Base-by-base conservation (phyloP, 2,888 invertebrate species). In the Helicoverpa assulta region DNA sequence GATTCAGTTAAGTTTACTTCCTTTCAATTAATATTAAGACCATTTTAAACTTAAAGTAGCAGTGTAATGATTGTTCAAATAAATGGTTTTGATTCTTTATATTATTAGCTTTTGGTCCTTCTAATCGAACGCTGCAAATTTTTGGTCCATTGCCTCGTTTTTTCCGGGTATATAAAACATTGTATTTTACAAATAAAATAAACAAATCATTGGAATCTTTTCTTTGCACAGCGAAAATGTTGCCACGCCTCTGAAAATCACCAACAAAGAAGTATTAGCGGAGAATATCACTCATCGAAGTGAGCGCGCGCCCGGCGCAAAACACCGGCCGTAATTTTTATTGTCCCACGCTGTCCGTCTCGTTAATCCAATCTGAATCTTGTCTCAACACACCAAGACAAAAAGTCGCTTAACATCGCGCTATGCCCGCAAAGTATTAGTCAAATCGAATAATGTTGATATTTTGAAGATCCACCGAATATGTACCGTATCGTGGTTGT, bases 241-340 rank as follows among this genome's bases (percentile, higher is more conserved):
- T 76, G 78, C 81, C 81, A 84, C 83, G 84, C 83, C 85, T 90
- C 88, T 87, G 86, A 86, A 88, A 90, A 90, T 85, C 88, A 89
- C 86, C 84, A 92, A 92, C 91, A 92, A 92, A 93, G 92, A 90
- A 90, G 83, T 87, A 89, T 90, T 88, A 90, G 85, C 84, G 86
- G 85, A 88, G 91, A 89, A 90, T 91, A 93, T 93, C 92, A 91
- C 89, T 93, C 92, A 91, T 92, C 92, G 92, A 90, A 91, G 89
- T 87, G 91, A 91, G 88, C 89, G 89, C 90, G 91, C 91, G 91
- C 89, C 63, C 40, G 87, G 86, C 91, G 89, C 90, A 89, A 92
- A 92, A 93, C 93, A 92, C 89, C 87, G 89, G 87, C 89, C 89
- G 90, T 93, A 92, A 93, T 93, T 93, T 89, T 94, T 93, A 92